These are phyloP conservation scores for Drosophila ambigua DNA, from an alignment of 1,140 invertebrate genomes.

Conservation along the genomic window DNA sequence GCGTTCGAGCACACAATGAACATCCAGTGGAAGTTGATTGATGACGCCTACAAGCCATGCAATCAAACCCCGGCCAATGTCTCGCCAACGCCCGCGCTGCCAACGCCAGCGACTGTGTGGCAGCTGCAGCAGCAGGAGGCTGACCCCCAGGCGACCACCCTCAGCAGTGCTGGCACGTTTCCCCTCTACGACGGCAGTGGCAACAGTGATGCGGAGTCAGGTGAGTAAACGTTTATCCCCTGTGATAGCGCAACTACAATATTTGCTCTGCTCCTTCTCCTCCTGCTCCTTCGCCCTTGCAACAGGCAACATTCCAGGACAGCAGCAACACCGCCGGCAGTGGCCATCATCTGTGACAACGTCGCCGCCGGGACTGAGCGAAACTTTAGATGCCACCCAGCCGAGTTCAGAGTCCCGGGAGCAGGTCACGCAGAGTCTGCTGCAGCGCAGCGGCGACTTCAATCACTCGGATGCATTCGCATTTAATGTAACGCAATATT, in stretches of 20 bases:
- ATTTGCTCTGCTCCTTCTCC: no score
- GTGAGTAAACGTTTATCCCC: conserved; percentile 36
- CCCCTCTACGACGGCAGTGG: conserved; percentile 48
- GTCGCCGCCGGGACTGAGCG: conserved; percentile 32
- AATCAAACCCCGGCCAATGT: conserved; percentile 74
- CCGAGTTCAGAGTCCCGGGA: background rate
- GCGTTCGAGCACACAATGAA: conserved; percentile 87
- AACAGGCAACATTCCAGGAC: conserved; percentile 67
- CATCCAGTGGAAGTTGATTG: conserved; percentile 65
- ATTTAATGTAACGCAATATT: conserved; percentile 76
- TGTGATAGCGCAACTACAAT: no score
- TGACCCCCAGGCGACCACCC: conserved; percentile 10
- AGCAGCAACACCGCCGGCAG: conserved; percentile 23
- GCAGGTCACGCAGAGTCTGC: conserved; percentile 47
- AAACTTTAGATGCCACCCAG: conserved; percentile 44
- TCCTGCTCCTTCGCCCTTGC: no score
- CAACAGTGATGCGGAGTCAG: conserved; percentile 57
- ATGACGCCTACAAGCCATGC: conserved; percentile 72
- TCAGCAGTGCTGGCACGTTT: conserved; percentile 9
- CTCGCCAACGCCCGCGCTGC: conserved; percentile 43
- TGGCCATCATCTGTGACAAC: conserved; percentile 44
- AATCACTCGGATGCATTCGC: conserved; percentile 46
- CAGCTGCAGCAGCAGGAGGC: conserved; percentile 4
- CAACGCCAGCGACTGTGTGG: conserved; percentile 54
- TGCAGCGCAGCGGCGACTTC: conserved; percentile 43